phyloP scores from a whole-genome alignment of 2,797 vertebrate genomes.

The Myotis planiceps region DNA sequence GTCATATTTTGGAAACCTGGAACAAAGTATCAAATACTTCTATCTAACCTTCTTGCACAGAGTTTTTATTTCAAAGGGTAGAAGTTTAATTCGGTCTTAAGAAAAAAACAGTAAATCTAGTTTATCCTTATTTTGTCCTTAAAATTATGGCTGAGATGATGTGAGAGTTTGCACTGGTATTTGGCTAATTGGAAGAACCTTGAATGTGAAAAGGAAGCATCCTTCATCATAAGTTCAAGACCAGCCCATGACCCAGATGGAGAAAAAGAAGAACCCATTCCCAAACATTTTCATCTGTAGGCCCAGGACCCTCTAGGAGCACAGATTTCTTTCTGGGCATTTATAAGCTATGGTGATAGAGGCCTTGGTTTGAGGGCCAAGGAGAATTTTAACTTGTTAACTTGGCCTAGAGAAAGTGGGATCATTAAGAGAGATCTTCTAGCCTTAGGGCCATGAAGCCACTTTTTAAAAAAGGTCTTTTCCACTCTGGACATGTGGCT shows the following conservation, averaged over 20 bases:
- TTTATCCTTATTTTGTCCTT: not conserved
- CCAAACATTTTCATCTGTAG: not conserved
- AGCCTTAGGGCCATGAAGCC: not conserved
- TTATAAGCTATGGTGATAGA: not conserved
- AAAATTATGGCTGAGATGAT: not conserved
- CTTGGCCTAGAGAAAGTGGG: not conserved
- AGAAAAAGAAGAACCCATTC: not conserved
- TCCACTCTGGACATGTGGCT: too few relatives aligned
- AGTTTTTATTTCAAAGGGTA: not conserved
- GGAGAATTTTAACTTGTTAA: not conserved
- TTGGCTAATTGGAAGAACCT: not conserved
- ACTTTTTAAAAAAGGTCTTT: not conserved
- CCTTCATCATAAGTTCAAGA: not conserved
- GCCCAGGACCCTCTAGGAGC: not conserved
- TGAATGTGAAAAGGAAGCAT: not conserved
- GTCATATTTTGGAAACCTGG: not conserved
- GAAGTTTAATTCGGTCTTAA: not conserved
- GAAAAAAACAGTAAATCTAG: not conserved
- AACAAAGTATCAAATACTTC: not conserved
- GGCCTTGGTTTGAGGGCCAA: not conserved
- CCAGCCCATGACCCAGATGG: not conserved
- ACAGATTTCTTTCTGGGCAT: not conserved
- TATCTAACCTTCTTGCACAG: not conserved
- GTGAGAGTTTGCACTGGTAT: not conserved
- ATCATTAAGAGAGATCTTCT: not conserved